These are phyloP conservation scores for Copidosoma floridanum DNA, from an alignment of 1,140 invertebrate species.

Conservation along the genomic window DNA sequence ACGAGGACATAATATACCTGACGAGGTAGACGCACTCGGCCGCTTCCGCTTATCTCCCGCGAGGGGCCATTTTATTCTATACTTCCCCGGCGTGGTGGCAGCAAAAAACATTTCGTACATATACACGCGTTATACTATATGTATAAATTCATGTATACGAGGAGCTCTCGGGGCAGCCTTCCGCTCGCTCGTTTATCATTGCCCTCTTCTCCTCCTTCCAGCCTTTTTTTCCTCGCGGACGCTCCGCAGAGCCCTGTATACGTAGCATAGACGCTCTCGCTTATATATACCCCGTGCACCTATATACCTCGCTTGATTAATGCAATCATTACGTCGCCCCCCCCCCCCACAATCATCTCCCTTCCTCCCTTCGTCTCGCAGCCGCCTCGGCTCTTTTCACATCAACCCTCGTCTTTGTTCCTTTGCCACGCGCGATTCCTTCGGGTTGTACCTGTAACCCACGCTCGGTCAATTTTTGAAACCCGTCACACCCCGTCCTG, in stretches of 20 bases:
- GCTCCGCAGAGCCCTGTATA: too few species aligned
- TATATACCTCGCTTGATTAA: constrained; percentile 19
- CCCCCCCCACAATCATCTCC: too few species aligned
- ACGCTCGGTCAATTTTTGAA: too few species aligned
- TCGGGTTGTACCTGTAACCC: too few species aligned
- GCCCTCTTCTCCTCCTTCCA: neutral
- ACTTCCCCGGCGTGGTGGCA: neutral
- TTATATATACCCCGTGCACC: neutral
- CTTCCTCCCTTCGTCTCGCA: neutral
- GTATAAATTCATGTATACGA: too few species aligned
- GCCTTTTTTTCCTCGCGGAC: neutral
- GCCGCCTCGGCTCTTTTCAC: constrained; percentile 3
- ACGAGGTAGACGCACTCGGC: neutral
- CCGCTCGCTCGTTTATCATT: constrained; percentile 9
- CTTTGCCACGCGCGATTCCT: neutral
- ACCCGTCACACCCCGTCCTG: too few species aligned
- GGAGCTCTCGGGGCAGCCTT: neutral
- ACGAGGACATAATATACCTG: too few species aligned
- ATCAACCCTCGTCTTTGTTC: neutral
- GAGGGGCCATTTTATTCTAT: neutral
- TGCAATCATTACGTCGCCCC: constrained; percentile 14
- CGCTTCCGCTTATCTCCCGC: constrained; percentile 7
- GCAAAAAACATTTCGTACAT: neutral
- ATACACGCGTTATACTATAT: neutral
- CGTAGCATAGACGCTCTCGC: too few species aligned